Base-by-base conservation (phyloP, 2,888 invertebrate genomes). In the Torymus auratus region DNA sequence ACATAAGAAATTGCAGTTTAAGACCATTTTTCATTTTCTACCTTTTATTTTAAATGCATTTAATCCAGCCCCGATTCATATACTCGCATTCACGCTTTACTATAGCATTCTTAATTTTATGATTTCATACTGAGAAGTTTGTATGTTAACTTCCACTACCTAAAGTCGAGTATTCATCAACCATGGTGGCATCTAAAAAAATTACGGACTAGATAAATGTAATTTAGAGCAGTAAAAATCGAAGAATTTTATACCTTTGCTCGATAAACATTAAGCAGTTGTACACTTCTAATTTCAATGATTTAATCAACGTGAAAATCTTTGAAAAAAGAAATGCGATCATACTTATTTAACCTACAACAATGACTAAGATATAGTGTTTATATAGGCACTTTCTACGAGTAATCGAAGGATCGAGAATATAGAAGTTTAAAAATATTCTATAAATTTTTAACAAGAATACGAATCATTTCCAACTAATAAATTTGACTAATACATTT, bases 381-480 rank as follows among this genome's bases (percentile, higher is more conserved):
- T 72, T 70, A 85, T 88, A 86, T 88, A 90, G 90, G 90, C 90
- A 90, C 90, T 90, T 89, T 88, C 90, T 89, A 90, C 88, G 86
- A 88, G 85, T 87, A 88, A 87, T 85, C 80, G 79, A 82, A 86
- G 80, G 85, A 84, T 84, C 78, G 79, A 80, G 58, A 86, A 83
- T 82, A 83, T 82, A 80, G 60, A 73, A 69, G 14, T 72, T 69
- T 28, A 60, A 73, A 82, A 79, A 72, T 70, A 65, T 23, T 77
- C 56, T 69, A 60, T 55, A 17, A 78, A 55, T 80, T 60, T 61
- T 23, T 61, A 71, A 70, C 53, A 72, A 58, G 72, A 61, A 52
- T n/a, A 56, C 50, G 28, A 10, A 62, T 75, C 65, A 23, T 15
- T 13, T 52, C 41, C 28, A 68, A 68, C 41, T 62, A 71, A 71